phyloP scores from a whole-genome alignment of 2,888 invertebrate species.

The Eristalinus sepulchralis region DNA sequence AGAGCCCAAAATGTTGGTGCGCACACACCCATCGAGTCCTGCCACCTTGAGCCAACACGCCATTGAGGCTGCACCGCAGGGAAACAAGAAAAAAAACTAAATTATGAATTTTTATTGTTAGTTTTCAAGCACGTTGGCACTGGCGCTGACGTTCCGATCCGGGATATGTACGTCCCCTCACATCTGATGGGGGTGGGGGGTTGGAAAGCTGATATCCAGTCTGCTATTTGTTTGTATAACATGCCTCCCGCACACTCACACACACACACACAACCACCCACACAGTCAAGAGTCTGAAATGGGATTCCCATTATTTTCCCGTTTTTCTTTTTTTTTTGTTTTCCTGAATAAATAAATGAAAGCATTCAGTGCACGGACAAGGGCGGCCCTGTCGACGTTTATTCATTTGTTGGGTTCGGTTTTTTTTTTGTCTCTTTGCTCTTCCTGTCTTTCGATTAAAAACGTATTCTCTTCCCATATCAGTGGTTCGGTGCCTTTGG shows the following conservation, averaged over 20 bases:
- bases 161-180: background rate
- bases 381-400: constrained; percentile 55
- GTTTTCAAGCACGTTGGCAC: constrained; percentile 51
- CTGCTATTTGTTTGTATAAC: constrained; percentile 55
- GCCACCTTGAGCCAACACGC: constrained; percentile 56
- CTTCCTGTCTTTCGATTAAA: constrained; percentile 57
- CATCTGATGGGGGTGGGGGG: constrained; percentile 42
- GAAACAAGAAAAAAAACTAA: constrained; percentile 54
- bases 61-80: constrained; percentile 20
- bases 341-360: constrained; percentile 26
- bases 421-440: background rate
- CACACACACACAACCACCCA: constrained; percentile 10
- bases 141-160: background rate
- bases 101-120: constrained; percentile 71
- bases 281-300: constrained; percentile 64
- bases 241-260: constrained; percentile 35
- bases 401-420: background rate
- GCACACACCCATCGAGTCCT: constrained; percentile 20
- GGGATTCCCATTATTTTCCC: constrained; percentile 65
- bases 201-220: constrained; percentile 31
- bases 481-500: constrained; percentile 45
- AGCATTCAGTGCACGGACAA: constrained; percentile 63
- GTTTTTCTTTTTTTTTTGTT: constrained; percentile 24
- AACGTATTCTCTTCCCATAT: constrained; percentile 37
- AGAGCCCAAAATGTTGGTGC: constrained; percentile 35